These are phyloP conservation scores for Pocillopora verrucosa DNA, from an alignment of 64 coral and sea anemone species.

Conservation along the genomic window DNA sequence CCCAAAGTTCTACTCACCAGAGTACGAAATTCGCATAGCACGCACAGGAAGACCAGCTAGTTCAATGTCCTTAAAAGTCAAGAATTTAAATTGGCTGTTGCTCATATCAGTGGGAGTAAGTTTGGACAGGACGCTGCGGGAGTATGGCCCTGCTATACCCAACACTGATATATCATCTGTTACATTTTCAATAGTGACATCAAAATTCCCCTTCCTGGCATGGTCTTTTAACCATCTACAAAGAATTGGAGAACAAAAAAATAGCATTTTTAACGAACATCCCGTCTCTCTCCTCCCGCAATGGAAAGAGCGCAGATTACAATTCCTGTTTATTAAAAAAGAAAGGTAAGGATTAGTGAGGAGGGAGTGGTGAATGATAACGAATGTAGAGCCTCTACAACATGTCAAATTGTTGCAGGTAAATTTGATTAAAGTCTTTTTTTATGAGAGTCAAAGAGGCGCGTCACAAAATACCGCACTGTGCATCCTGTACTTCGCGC, in stretches of 20 bases:
- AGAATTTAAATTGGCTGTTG: constrained; percentile 78
- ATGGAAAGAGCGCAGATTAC: too few species aligned
- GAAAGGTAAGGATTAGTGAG: too few species aligned
- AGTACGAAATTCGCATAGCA: constrained; percentile 91
- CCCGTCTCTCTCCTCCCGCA: too few species aligned
- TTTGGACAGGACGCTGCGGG: constrained; percentile 80
- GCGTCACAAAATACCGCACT: too few species aligned
- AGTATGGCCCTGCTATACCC: constrained; percentile 74
- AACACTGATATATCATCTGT: constrained; percentile 80
- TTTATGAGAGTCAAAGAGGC: too few species aligned
- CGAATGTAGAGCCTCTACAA: too few species aligned
- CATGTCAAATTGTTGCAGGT: too few species aligned
- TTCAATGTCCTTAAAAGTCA: constrained; percentile 82
- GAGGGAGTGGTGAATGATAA: too few species aligned
- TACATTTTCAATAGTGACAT: constrained; percentile 80
- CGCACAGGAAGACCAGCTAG: constrained; percentile 79
- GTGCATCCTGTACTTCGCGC: too few species aligned
- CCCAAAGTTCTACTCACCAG: constrained; percentile 43
- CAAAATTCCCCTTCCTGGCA: constrained; percentile 70
- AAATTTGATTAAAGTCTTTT: too few species aligned
- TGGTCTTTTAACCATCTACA: constrained; percentile 81
- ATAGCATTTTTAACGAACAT: too few species aligned
- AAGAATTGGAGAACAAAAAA: not conserved
- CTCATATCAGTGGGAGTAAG: constrained; percentile 82
- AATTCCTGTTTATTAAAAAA: too few species aligned